Base-by-base conservation (phyloP, 2,888 invertebrate species). In the Selenia dentaria region DNA sequence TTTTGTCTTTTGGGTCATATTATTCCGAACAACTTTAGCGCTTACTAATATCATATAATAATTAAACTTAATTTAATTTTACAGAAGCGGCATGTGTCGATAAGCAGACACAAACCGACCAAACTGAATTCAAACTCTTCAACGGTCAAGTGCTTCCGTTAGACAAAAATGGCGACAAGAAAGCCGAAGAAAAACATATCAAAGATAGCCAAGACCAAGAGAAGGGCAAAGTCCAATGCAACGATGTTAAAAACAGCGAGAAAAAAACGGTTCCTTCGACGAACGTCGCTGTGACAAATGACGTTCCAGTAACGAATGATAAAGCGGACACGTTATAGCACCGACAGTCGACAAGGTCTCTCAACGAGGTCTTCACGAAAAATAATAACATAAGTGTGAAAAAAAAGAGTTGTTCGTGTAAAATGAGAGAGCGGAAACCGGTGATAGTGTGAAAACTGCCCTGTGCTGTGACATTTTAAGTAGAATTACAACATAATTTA, bases 341-440 rank as follows among this genome's bases (percentile, higher is more conserved):
- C 63, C 79, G 80, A 70, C 73, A 78, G 47, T 83, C 87, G 0
- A 76, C 86, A 1, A 76, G 70, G 53, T 89, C 89, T 12, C 69
- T 86, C 1, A 76, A 70, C 36, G 83, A 87, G 51, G 77, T 77
- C 37, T 70, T 65, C 51, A 63, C 56, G 25, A 70, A 60, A 38
- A 76, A 71, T 40, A 79, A 73, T 60, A 79, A 73, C 46, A 70
- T 53, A 49, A 69, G 72, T 62, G 68, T 75, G 10, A 81, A 67
- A 55, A 83, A 83, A 57, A 86, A 87, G 59, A 83, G 82, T 60
- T 89, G 89, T 58, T 89, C 89, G 16, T 89, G 89, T 65, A 87
- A 77, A 64, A 58, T 81, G 36, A 81, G 79, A 38, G 84, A 79
- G 54, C 59, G 89, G n/a, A 81, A 78, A 60, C 89, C 89, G 0